Conservation (phyloP, 2,888 invertebrate genomes). For the Zygothrica quintamaculata region DNA sequence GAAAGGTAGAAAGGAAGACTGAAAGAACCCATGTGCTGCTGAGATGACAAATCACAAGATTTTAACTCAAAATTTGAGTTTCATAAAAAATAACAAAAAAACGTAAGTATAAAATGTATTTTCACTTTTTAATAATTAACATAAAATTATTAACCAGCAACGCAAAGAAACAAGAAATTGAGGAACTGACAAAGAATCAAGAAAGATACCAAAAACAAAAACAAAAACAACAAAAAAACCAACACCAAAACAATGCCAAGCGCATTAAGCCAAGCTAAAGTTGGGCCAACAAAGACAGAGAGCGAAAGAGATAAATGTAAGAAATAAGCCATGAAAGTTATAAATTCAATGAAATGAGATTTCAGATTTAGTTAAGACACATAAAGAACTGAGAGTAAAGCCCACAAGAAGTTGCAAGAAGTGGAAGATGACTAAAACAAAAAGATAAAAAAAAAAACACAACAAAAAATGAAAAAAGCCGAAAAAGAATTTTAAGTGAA, state of each 20-base stretch:
- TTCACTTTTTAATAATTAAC: slow-evolving; percentile 81
- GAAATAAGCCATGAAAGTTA: slow-evolving; percentile 72
- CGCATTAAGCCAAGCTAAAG: slow-evolving; percentile 48
- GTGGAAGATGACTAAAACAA: slow-evolving; percentile 68
- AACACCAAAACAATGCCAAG: slow-evolving; percentile 57
- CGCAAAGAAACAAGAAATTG: slow-evolving; percentile 49
- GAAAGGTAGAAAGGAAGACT: too few relatives aligned
- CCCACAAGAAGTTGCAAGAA: slow-evolving; percentile 7
- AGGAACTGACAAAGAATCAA: slow-evolving; percentile 55
- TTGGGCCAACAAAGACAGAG: slow-evolving; percentile 20
- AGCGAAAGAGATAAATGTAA: slow-evolving; percentile 22
- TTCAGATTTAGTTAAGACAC: slow-evolving; percentile 60
- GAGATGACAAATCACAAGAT: slow-evolving; percentile 47
- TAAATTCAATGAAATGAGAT: slow-evolving; percentile 48
- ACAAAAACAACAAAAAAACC: slow-evolving; percentile 9
- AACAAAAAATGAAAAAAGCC: too few relatives aligned
- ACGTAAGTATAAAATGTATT: slow-evolving; percentile 59
- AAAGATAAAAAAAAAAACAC: too few relatives aligned
- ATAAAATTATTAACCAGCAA: slow-evolving; percentile 71
- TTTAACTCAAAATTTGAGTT: slow-evolving; percentile 40
- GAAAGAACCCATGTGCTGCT: slow-evolving; percentile 33
- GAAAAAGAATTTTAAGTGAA: slow-evolving; percentile 76
- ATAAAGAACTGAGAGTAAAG: slow-evolving; percentile 62
- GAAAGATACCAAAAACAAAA: slow-evolving; percentile 9
- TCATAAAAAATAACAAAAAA: too few relatives aligned